These are phyloP conservation scores for Phalanger gymnotis DNA, from an alignment of 2,797 vertebrate genomes.

Conservation along the genomic window DNA sequence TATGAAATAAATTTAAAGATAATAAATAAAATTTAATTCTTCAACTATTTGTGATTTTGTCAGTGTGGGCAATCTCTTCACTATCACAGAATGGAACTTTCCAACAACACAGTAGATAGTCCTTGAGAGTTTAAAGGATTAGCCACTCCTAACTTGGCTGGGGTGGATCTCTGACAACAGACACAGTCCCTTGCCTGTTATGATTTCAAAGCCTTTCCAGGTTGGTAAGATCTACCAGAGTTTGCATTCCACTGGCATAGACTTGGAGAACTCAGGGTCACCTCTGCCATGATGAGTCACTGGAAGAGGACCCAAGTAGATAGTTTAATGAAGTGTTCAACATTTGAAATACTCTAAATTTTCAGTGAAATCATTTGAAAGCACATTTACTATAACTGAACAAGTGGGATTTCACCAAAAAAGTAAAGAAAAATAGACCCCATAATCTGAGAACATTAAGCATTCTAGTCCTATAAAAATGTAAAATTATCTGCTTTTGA, in stretches of 20 bases:
- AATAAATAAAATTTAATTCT: not conserved
- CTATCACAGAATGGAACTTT: not conserved
- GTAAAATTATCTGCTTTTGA: not conserved
- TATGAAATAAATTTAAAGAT: too few species aligned
- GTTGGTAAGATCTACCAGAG: not conserved
- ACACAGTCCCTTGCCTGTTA: not conserved
- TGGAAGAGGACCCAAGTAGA: not conserved
- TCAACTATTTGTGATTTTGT: slow-evolving; percentile 1
- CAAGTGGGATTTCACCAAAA: not conserved
- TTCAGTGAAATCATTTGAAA: not conserved
- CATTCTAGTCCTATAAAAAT: accelerated
- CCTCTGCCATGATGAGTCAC: not conserved
- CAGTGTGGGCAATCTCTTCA: not conserved
- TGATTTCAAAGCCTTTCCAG: not conserved
- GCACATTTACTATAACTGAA: not conserved
- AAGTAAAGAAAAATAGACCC: not conserved
- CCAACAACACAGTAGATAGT: not conserved
- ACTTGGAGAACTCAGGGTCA: not conserved
- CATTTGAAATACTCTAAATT: not conserved
- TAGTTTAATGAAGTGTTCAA: not conserved
- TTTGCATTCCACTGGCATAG: not conserved
- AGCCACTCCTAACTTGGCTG: not conserved
- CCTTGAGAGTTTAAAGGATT: not conserved
- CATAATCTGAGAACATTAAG: accelerated
- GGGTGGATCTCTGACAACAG: not conserved